Evolutionary conservation across 2,888 invertebrate species (phyloP), one percentile per base, ranked within the genome.

Genomic region (Amiota mariae): DNA sequence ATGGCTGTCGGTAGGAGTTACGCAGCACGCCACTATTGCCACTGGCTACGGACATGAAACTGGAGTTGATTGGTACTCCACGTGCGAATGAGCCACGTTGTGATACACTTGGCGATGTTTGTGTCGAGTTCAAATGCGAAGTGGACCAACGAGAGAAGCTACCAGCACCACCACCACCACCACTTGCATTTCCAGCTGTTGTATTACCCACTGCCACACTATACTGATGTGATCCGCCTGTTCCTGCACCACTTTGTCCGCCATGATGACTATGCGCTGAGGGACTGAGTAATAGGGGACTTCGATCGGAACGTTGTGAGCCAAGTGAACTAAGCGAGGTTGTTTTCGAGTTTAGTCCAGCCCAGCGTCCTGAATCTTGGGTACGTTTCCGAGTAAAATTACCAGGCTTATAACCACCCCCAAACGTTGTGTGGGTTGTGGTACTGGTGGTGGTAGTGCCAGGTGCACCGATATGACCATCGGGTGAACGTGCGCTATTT

Each of bases 301-400:
- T 89, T 67, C 89, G 89, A 84, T 90, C 90, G 3, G 90, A 89
- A 74, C 90, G 87, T 78, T 90, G 90, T 24, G 90, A 91, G 67
- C 94, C 94, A 79, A 95, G 92, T 85, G 95, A 95, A 88, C 94
- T 95, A 75, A 96, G 92, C 66, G 96, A 96, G 67, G 96, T 96
- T 80, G 96, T 96, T 91, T 96, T 96, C 81, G 94, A 94, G 89
- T 94, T 94, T 84, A 95, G 92, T 12, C 94, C 94, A 82, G 91
- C 92, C 84, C 92, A 92, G 74, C 92, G 91, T 10, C 92, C 92
- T 20, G 90, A 88, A 87, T 94, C 94, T 87, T 93, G 94, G 88
- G 94, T 91, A 82, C 94, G 93, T 91, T 96, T 96, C 85, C 96
- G 94, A 76, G 96, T 93, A 76, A 96, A 92, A 91, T 95, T 96